These are phyloP conservation scores for Cinara cedri DNA, from an alignment of 2,888 invertebrate species.

Conservation along the genomic window DNA sequence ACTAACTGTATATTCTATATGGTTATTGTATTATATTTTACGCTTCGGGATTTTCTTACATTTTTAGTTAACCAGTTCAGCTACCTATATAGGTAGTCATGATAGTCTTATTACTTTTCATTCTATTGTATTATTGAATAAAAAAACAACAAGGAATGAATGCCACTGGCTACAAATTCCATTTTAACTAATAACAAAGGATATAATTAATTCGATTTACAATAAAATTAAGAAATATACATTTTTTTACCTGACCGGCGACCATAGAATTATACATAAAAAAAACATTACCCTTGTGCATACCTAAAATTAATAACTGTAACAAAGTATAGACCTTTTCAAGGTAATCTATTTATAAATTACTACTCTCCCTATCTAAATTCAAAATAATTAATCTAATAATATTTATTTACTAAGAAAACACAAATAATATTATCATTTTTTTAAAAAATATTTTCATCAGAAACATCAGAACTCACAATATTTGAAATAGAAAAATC, in stretches of 20 bases:
- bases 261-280: background rate
- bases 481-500: no score
- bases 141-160: slow-evolving; percentile 8
- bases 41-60: background rate
- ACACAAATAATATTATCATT: no score
- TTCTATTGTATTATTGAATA: slow-evolving; percentile 13
- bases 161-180: slow-evolving; percentile 13
- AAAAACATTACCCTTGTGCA: background rate
- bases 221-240: slow-evolving; percentile 18
- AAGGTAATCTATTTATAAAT: no score
- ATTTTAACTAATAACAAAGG: slow-evolving; percentile 3
- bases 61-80: background rate
- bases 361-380: no score
- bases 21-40: slow-evolving; percentile 24
- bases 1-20: slow-evolving; percentile 3
- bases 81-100: background rate
- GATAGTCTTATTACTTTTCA: background rate
- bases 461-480: no score
- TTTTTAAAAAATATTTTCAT: no score
- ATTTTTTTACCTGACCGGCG: background rate
- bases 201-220: slow-evolving; percentile 26
- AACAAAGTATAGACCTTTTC: background rate
- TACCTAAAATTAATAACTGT: background rate
- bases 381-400: no score
- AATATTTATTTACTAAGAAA: no score